Base-by-base conservation (phyloP, 2,113 vertebrate species). In the Nyctereutes procyonoides region DNA sequence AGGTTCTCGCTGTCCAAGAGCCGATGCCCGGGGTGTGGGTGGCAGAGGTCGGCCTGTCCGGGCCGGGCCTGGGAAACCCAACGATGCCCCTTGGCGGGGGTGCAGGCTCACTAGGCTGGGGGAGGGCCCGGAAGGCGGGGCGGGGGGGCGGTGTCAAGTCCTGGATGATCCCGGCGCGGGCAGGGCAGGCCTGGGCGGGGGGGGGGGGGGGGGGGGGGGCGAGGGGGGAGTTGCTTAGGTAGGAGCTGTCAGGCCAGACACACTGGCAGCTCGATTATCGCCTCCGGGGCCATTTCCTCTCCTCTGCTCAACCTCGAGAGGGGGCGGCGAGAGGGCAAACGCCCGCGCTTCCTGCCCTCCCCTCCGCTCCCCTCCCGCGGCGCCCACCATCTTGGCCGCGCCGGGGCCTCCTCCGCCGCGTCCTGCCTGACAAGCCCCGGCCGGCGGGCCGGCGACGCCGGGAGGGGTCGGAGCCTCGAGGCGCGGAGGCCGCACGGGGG, bases 221-320 rank as follows among this genome's bases (percentile, higher is more conserved):
- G n/a, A n/a, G n/a, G n/a, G n/a, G n/a, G n/a, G n/a, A n/a, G n/a
- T n/a, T n/a, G n/a, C 69, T 43, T 14, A 48, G 63, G 69, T 32
- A 19, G 84, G 69, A 53, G 87, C 92, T 63, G 82, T 89, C 60
- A 16, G 48, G 80, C 73, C 83, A n/a, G 93, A 82, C 80, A 8
- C 32, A 22, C 62, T 43, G 35, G 71, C 92, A 53, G 86, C 97
- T 76, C 74, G 12, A 8, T 55, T 38, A 48, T 62, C 22, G 89
- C 97, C 94, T 85, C 79, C n/a, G 80, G 95, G 92, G 94, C 94
- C 94, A 74, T 88, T 97, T 97, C 98, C 94, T 95, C 77, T 86
- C 56, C 83, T 77, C 62, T 73, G 77, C 28, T 28, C 26, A 90
- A 90, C 96, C 74, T 80, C 95, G 30, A 58, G 65, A 51, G 77